Evolutionary conservation across 2,797 vertebrate genomes (phyloP).

Genomic region (Pristis pectinata): DNA sequence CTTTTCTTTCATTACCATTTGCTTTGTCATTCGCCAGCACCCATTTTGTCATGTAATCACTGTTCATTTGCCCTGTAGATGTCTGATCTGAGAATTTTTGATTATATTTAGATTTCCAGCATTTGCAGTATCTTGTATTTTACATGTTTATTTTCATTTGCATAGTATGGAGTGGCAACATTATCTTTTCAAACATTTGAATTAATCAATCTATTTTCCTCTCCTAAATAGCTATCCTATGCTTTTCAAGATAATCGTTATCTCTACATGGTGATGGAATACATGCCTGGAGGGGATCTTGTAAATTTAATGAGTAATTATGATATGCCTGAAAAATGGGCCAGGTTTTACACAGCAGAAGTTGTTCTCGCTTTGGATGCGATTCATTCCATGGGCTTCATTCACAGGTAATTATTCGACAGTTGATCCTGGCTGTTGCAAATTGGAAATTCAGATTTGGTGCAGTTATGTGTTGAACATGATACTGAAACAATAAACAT

Average conservation of each 20-base stretch:
- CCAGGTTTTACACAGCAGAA: conserved; percentile 94
- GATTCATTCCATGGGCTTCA: conserved; percentile 98
- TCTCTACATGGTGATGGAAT: conserved; percentile 99
- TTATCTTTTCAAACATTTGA: background rate
- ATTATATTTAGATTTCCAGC: background rate
- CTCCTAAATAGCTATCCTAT: conserved; percentile 77
- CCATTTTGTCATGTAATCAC: background rate
- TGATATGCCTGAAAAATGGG: conserved; percentile 96
- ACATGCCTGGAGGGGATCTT: conserved; percentile 96
- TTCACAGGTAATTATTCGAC: conserved; percentile 75
- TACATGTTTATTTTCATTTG: background rate
- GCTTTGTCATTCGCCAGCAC: background rate
- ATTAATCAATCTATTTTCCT: conserved; percentile 32
- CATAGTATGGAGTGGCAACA: background rate
- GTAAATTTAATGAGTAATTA: conserved; percentile 99
- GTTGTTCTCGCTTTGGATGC: conserved; percentile 94
- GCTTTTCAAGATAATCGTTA: conserved; percentile 97
- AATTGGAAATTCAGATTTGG: background rate
- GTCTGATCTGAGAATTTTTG: background rate
- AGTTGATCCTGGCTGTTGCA: background rate
- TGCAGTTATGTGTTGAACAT: background rate
- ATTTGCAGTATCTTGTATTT: background rate
- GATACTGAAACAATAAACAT: background rate
- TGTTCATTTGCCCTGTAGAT: background rate
- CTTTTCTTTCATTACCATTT: background rate